Evolutionary conservation across 1,140 invertebrate species (phyloP).

Genomic region (Ostrea denselamellosa): DNA sequence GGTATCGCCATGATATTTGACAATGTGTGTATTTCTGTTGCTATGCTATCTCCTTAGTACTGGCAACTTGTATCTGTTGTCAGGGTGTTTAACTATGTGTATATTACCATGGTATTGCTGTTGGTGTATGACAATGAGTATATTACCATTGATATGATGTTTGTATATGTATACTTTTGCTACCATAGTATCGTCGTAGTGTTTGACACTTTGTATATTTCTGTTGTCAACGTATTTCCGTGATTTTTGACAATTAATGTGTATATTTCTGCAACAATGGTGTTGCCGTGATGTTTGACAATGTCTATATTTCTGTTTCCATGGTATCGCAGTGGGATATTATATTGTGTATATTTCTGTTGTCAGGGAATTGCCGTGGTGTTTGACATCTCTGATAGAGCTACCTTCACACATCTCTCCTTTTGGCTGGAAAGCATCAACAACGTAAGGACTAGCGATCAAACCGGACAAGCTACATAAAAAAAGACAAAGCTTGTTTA

Average conservation of each 20-base stretch:
- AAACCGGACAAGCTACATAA: neutral
- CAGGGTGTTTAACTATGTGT: conserved; percentile 70
- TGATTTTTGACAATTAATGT: conserved; percentile 73
- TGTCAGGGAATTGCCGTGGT: conserved; percentile 72
- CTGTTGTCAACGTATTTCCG: conserved; percentile 64
- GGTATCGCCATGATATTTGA: no score
- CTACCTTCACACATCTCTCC: conserved; percentile 66
- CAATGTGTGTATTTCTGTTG: neutral
- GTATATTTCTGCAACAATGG: neutral
- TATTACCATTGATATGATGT: neutral
- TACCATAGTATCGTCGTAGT: neutral
- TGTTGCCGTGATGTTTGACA: neutral
- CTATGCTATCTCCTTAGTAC: neutral
- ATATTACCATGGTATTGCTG: neutral
- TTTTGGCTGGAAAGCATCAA: conserved; percentile 74
- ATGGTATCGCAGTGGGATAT: neutral
- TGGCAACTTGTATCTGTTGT: neutral
- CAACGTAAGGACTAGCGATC: conserved; percentile 58
- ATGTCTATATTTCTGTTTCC: neutral
- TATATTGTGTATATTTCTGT: neutral
- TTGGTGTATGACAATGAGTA: neutral
- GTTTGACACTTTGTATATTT: neutral
- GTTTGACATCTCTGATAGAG: conserved; percentile 72
- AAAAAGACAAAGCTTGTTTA: neutral
- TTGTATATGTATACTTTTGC: neutral